Percentiles rank a stretch among this genome's conserved stretches.
phyloP scores from a whole-genome alignment of 2,888 invertebrate genomes.

The Uloborus plumipes region DNA sequence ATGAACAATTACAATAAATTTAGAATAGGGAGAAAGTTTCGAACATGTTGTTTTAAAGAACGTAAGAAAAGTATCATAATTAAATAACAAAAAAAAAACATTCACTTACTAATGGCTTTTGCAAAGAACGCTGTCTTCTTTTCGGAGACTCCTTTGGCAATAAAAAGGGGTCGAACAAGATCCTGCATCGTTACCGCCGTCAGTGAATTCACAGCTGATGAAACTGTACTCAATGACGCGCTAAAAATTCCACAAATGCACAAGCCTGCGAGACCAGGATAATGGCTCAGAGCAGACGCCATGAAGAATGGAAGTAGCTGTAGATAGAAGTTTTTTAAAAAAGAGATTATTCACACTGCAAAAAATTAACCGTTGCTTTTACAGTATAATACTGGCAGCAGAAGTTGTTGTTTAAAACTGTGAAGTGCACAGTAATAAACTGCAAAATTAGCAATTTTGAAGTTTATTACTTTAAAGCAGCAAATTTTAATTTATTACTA shows the following conservation, averaged over 20 bases:
- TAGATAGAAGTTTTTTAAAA: conserved; percentile 10
- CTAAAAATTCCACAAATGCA: conserved; percentile 61
- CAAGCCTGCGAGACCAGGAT: conserved; percentile 53
- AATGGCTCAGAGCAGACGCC: conserved; percentile 25
- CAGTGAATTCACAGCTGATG: conserved; percentile 56
- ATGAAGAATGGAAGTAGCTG: conserved; percentile 83
- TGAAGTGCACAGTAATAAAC: too few species aligned
- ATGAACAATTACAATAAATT: too few species aligned
- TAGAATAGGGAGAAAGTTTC: too few species aligned
- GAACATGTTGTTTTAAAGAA: too few species aligned
- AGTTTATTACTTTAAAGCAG: too few species aligned
- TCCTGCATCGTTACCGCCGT: conserved; percentile 61
- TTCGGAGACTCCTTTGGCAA: conserved; percentile 22
- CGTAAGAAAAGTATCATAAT: too few species aligned
- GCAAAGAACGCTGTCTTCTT: conserved; percentile 43
- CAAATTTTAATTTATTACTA: too few species aligned
- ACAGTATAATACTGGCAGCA: too few species aligned
- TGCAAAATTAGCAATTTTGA: too few species aligned
- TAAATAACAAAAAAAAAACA: not conserved
- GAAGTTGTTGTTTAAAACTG: too few species aligned
- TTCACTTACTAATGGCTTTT: conserved; percentile 56
- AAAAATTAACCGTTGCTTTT: too few species aligned
- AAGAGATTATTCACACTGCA: too few species aligned
- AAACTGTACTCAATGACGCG: conserved; percentile 60
- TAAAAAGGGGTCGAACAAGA: conserved; percentile 36